Evolutionary conservation across 2,113 vertebrate species (phyloP), one percentile per base, ranked within the genome.

Genomic region (Brachirus orientalis): DNA sequence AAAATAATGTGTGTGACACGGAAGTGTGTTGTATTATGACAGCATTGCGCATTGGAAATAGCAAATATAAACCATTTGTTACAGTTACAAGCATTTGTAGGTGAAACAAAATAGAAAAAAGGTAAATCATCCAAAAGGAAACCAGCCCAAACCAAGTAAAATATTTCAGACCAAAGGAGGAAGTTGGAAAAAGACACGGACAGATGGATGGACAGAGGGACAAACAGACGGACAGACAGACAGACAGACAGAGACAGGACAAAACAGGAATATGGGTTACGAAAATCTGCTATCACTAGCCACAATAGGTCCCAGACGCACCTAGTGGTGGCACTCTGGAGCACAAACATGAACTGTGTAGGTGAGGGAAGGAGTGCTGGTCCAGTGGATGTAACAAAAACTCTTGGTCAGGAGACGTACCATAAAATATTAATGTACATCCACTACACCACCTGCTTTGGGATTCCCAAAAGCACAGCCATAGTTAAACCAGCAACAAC

Each of bases 221-320:
- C 79, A 80, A 60, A 90, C 66, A 86, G 56, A 86, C 63, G 63
- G 76, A 89, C 58, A 72, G 77, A 86, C 43, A 73, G 65, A 72
- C 46, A 74, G 69, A 84, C 74, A 90, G 77, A 92, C 85, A 91
- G 84, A 86, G 86, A 90, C 88, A 91, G 81, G 84, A 90, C 88
- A 90, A 84, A 91, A 90, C 77, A 89, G 81, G 83, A 86, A 80
- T 86, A 83, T 86, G 84, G 77, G 89, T 91, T 91, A 91, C 80
- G 82, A 79, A 80, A 83, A 80, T 84, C 75, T 82, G 76, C 80
- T 75, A 55, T 75, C 71, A 77, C 60, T 75, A 62, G 51, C 67
- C 59, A 87, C 72, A 72, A 63, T 63, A 72, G 38, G 2, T 69
- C 64, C 66, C 57, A 72, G 37, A 84, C 36, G 69, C 56, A 81